phyloP scores from a whole-genome alignment of 2,888 invertebrate genomes.

The Scaptomyza polygonia region DNA sequence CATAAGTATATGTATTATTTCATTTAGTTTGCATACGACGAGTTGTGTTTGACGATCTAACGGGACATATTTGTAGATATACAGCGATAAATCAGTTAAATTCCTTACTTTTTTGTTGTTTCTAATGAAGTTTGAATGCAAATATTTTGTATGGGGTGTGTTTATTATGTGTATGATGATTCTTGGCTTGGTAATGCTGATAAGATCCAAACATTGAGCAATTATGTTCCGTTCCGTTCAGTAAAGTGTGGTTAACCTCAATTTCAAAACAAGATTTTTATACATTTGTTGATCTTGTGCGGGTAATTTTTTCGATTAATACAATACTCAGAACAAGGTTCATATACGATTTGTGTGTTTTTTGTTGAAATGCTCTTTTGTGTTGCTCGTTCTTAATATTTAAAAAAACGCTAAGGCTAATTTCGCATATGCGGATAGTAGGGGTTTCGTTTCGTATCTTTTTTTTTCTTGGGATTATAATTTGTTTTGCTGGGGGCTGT shows the following conservation, averaged over 20 bases:
- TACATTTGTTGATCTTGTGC: conserved; percentile 18
- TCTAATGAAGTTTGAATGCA: conserved; percentile 35
- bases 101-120: conserved; percentile 4
- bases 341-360: conserved; percentile 5
- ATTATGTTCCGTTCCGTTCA: conserved; percentile 7
- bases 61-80: conserved; percentile 35
- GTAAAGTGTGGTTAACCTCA: conserved; percentile 13
- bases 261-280: conserved; percentile 19
- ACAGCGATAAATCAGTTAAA: conserved; percentile 36
- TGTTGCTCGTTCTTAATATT: conserved; percentile 31
- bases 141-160: conserved; percentile 15
- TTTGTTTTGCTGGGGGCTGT: conserved; percentile 37
- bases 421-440: conserved; percentile 36
- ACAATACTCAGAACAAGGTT: conserved; percentile 10
- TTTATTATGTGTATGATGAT: conserved; percentile 26
- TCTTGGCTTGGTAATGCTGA: conserved; percentile 39
- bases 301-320: conserved; percentile 3
- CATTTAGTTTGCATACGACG: conserved; percentile 31
- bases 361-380: conserved; percentile 1
- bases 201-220: conserved; percentile 44
- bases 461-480: conserved; percentile 19
- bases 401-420: conserved; percentile 39
- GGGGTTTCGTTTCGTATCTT: conserved; percentile 32
- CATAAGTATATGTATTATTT: conserved; percentile 34
- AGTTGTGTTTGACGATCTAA: conserved; percentile 17